phyloP scores from a whole-genome alignment of 2,888 invertebrate genomes.

The Bombyx huttoni region DNA sequence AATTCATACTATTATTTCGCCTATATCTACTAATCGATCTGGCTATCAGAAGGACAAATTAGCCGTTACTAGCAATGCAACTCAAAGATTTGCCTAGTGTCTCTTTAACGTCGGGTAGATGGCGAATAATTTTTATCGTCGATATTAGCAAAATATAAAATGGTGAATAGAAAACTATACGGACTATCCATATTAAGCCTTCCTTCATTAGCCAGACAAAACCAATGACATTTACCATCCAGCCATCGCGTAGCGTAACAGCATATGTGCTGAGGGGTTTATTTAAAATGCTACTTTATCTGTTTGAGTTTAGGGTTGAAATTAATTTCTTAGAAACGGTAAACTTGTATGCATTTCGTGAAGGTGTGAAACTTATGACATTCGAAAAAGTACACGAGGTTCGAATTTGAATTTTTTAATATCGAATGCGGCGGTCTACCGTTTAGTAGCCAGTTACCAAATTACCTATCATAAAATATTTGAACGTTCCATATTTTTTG shows the following conservation, averaged over 20 bases:
- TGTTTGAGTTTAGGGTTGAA: accelerated
- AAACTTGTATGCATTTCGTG: slow-evolving; percentile 16
- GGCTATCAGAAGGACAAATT: too few species aligned
- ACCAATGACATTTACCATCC: slow-evolving; percentile 62
- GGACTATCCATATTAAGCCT: slow-evolving; percentile 20
- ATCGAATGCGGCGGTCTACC: slow-evolving; percentile 20
- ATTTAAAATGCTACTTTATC: slow-evolving; percentile 3
- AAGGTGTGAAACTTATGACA: slow-evolving; percentile 58
- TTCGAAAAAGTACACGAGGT: slow-evolving; percentile 41
- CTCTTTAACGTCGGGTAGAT: too few species aligned
- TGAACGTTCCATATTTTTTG: slow-evolving; percentile 2
- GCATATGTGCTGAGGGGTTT: slow-evolving; percentile 8
- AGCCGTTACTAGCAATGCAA: too few species aligned
- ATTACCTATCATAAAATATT: slow-evolving; percentile 7
- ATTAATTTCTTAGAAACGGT: slow-evolving; percentile 6
- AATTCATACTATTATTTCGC: too few species aligned
- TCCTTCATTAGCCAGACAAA: slow-evolving; percentile 59
- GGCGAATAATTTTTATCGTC: too few species aligned
- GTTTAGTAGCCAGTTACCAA: slow-evolving; percentile 16
- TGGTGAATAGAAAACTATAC: too few species aligned
- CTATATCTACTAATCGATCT: too few species aligned
- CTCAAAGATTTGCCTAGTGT: too few species aligned
- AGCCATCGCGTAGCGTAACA: slow-evolving; percentile 13
- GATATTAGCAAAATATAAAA: too few species aligned
- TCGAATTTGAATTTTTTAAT: slow-evolving; percentile 38